phyloP scores from a whole-genome alignment of 2,888 invertebrate genomes.

The Netelia virgata region DNA sequence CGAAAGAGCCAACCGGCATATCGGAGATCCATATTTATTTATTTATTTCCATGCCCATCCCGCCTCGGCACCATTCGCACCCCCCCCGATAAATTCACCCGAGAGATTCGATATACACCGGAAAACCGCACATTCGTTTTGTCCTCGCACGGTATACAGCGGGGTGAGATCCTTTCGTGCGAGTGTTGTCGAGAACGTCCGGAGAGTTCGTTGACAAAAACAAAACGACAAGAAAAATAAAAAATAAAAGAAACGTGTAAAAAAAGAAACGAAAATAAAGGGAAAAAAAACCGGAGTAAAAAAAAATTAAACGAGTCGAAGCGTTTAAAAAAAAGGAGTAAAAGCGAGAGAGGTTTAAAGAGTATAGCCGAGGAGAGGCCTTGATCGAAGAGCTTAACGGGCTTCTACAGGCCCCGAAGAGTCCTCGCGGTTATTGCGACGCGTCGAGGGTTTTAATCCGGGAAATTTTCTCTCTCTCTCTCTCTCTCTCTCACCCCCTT shows the following conservation, averaged over 20 bases:
- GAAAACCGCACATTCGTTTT: slow-evolving; percentile 65
- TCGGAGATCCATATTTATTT: slow-evolving; percentile 73
- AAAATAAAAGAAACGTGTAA: slow-evolving; percentile 52
- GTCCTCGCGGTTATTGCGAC: slow-evolving; percentile 50
- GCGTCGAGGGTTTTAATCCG: slow-evolving; percentile 51
- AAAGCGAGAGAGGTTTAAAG: not conserved
- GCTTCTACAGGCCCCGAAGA: slow-evolving; percentile 34
- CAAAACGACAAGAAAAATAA: slow-evolving; percentile 13
- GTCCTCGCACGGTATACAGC: slow-evolving; percentile 23
- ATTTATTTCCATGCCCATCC: slow-evolving; percentile 79
- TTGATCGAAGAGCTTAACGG: slow-evolving; percentile 61
- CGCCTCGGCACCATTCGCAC: slow-evolving; percentile 53
- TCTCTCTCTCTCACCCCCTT: slow-evolving; percentile 25
- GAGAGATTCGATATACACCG: slow-evolving; percentile 65
- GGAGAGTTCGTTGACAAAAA: slow-evolving; percentile 22
- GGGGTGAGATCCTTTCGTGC: slow-evolving; percentile 16
- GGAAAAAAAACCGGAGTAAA: not conserved
- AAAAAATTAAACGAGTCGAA: slow-evolving; percentile 56
- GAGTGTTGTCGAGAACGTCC: slow-evolving; percentile 43
- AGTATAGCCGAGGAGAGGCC: slow-evolving; percentile 7
- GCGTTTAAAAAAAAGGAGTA: slow-evolving; percentile 25
- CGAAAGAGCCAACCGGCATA: slow-evolving; percentile 58
- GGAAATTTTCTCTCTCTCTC: slow-evolving; percentile 32
- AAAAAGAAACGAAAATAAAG: not conserved
- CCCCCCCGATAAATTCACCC: slow-evolving; percentile 62